phyloP scores from a whole-genome alignment of 2,113 vertebrate genomes.

The Syngnathus scovelli region DNA sequence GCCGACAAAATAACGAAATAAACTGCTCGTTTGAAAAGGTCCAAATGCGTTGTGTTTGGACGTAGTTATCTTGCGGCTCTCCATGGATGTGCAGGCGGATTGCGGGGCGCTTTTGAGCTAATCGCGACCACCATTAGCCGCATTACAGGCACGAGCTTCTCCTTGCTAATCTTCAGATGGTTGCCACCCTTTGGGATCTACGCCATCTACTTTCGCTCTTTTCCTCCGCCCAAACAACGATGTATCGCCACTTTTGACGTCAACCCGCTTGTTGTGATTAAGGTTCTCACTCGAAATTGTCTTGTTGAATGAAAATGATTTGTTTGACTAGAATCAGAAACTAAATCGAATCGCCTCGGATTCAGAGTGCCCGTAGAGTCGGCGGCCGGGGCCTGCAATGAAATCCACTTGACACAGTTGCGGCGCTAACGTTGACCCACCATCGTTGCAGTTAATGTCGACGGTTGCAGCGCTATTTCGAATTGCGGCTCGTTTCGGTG shows the following conservation, averaged over 20 bases:
- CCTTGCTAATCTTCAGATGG: slow-evolving; percentile 3
- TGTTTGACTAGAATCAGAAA: not conserved
- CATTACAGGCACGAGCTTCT: slow-evolving; percentile 3
- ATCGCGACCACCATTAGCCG: slow-evolving; percentile 3
- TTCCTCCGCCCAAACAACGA: not conserved
- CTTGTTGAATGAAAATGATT: not conserved
- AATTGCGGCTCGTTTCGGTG: not conserved
- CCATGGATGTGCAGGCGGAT: not conserved
- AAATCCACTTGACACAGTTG: slow-evolving; percentile 14
- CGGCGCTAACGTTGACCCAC: slow-evolving; percentile 34
- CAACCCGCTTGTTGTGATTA: too few relatives aligned
- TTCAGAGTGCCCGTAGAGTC: not conserved
- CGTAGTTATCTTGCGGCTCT: not conserved
- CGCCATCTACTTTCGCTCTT: slow-evolving; percentile 2
- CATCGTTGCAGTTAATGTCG: slow-evolving; percentile 20
- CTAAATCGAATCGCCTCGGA: not conserved
- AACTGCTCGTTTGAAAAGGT: not conserved
- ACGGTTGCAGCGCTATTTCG: slow-evolving; percentile 7
- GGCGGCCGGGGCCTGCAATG: slow-evolving; percentile 40
- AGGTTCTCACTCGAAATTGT: not conserved
- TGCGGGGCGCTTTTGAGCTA: not conserved
- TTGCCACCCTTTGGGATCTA: slow-evolving; percentile 1
- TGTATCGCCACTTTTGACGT: not conserved
- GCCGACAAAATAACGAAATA: not conserved
- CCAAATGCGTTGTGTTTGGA: not conserved